These are phyloP conservation scores for Xiphias gladius DNA, from an alignment of 2,113 vertebrate species.

Conservation along the genomic window DNA sequence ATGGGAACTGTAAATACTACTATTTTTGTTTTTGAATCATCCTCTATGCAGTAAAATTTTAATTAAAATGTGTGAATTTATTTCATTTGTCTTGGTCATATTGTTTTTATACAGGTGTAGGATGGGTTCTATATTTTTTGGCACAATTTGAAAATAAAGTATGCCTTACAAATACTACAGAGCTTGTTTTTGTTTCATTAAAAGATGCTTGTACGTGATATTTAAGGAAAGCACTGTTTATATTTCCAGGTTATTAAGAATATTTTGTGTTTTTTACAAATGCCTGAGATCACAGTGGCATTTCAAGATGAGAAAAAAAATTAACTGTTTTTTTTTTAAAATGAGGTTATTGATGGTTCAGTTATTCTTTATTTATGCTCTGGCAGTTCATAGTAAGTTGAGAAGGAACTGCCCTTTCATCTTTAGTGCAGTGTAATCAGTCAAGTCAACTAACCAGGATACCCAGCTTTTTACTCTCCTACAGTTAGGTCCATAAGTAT, in stretches of 20 bases:
- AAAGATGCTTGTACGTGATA: not conserved
- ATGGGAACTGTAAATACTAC: constrained; percentile 80
- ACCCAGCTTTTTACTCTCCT: not conserved
- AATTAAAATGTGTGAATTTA: constrained; percentile 61
- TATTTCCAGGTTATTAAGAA: not conserved
- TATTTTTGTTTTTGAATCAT: constrained; percentile 61
- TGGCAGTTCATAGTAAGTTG: not conserved
- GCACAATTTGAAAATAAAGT: constrained; percentile 83
- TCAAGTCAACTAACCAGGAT: not conserved
- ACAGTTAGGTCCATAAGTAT: too few relatives aligned
- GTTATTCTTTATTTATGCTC: not conserved
- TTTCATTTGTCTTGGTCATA: constrained; percentile 49
- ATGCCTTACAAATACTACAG: constrained; percentile 41
- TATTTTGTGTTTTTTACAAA: not conserved
- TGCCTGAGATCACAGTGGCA: not conserved
- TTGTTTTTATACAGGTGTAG: constrained; percentile 69
- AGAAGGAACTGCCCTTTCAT: not conserved
- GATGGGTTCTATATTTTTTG: constrained; percentile 74
- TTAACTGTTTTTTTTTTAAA: not conserved
- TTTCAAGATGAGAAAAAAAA: not conserved
- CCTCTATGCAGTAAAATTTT: constrained; percentile 58
- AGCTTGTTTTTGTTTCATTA: constrained; percentile 18
- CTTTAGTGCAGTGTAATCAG: not conserved
- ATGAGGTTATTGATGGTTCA: not conserved
- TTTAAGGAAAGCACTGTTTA: not conserved